Evolutionary conservation across 2,113 vertebrate species (phyloP).

Genomic region (Gobiocypris rarus): DNA sequence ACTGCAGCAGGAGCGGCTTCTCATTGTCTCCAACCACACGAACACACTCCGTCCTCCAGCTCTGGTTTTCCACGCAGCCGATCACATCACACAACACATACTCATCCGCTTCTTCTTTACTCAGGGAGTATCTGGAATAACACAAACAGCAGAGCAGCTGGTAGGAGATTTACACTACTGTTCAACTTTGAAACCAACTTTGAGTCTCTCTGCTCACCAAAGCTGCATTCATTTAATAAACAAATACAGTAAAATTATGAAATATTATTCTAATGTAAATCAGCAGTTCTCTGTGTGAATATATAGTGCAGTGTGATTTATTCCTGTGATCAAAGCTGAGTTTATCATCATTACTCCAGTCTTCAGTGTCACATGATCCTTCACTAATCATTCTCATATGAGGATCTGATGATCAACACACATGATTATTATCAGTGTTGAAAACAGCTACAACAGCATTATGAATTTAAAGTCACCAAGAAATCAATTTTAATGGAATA

Average conservation of each 20-base stretch:
- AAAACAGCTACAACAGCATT: no score
- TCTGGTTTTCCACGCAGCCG: constrained; percentile 65
- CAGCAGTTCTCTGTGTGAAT: neutral
- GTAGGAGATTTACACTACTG: neutral
- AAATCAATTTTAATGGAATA: no score
- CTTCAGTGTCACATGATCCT: no score
- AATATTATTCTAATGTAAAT: neutral
- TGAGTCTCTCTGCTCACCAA: neutral
- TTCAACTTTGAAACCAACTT: neutral
- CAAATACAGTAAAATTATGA: no score
- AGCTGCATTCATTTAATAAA: no score
- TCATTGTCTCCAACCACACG: constrained; percentile 79
- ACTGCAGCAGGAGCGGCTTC: constrained; percentile 81
- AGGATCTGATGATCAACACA: no score
- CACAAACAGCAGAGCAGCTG: neutral
- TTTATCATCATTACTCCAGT: no score
- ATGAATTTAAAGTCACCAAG: neutral
- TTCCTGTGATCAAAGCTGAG: no score
- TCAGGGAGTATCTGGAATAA: constrained; percentile 73
- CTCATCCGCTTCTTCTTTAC: constrained; percentile 69
- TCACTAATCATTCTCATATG: no score
- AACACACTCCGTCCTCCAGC: constrained; percentile 78
- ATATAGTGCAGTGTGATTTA: no score
- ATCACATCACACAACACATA: constrained; percentile 81
- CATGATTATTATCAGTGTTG: no score